Conservation (phyloP, 2,888 invertebrate genomes). For the Eugnorisma glareosa region DNA sequence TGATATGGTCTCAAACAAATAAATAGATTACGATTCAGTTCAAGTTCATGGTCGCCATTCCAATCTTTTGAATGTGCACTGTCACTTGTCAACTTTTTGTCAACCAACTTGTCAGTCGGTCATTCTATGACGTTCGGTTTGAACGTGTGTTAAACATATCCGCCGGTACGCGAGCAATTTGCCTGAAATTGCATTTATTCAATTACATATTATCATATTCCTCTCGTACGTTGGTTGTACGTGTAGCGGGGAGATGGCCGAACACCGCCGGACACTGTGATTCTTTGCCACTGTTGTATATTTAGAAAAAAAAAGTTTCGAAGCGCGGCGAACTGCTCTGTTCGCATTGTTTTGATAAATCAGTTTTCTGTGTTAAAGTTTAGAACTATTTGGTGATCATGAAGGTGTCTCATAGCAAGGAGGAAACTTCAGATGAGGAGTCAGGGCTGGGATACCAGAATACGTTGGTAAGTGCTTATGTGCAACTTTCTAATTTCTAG, state of each 20-base stretch:
- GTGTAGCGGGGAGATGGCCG: constrained; percentile 77
- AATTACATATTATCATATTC: constrained; percentile 86
- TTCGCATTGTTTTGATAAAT: constrained; percentile 80
- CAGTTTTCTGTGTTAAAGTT: constrained; percentile 76
- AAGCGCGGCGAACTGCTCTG: constrained; percentile 62
- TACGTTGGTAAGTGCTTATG: constrained; percentile 91
- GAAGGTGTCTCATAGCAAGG: constrained; percentile 82
- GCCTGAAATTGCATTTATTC: constrained; percentile 87
- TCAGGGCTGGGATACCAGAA: constrained; percentile 93
- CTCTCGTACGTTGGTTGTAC: constrained; percentile 76
- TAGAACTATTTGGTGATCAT: constrained; percentile 76
- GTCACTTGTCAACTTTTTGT: constrained; percentile 78
- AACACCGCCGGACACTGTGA: constrained; percentile 77
- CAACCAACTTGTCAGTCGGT: constrained; percentile 81
- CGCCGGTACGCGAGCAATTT: constrained; percentile 81
- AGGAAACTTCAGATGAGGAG: constrained; percentile 90
- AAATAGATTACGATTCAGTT: constrained; percentile 71
- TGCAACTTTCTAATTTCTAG: constrained; percentile 83
- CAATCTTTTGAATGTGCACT: constrained; percentile 77
- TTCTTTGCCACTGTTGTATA: constrained; percentile 73
- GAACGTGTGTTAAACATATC: constrained; percentile 79
- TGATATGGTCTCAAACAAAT: constrained; percentile 38
- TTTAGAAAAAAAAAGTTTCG: constrained; percentile 70
- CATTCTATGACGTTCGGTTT: constrained; percentile 80
- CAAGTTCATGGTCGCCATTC: constrained; percentile 82